phyloP scores from a whole-genome alignment of 2,113 vertebrate genomes.

The Salvelinus namaycush region DNA sequence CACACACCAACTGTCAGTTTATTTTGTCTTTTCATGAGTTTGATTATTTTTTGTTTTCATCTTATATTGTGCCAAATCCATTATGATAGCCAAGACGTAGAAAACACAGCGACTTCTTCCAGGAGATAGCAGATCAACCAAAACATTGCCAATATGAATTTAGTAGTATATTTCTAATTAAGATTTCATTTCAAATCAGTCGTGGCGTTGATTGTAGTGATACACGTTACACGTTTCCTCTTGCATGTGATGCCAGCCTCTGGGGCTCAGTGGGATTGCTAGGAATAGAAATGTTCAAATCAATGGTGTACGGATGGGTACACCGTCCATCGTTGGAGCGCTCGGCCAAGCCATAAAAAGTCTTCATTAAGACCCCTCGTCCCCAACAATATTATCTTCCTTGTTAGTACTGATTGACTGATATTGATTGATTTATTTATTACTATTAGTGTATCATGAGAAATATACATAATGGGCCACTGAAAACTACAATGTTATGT shows the following conservation, averaged over 20 bases:
- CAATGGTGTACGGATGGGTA: not conserved
- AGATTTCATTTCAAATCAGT: not conserved
- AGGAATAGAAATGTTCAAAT: slow-evolving; percentile 5
- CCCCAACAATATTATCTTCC: not conserved
- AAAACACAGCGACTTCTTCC: not conserved
- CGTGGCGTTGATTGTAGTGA: slow-evolving; percentile 47
- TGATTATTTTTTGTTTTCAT: not conserved
- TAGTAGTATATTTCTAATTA: not conserved
- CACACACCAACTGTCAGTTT: not conserved
- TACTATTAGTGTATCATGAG: too few species aligned
- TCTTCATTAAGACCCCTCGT: slow-evolving; percentile 12
- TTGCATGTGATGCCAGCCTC: slow-evolving; percentile 17
- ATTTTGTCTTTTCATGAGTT: not conserved
- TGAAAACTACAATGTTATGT: not conserved
- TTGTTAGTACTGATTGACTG: too few species aligned
- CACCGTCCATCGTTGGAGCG: slow-evolving; percentile 3
- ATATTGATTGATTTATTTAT: too few species aligned
- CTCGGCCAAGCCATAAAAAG: slow-evolving; percentile 42
- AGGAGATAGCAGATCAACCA: not conserved
- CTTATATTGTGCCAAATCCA: not conserved
- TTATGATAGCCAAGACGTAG: not conserved
- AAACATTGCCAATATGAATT: not conserved
- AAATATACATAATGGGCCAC: too few species aligned
- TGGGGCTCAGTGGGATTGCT: slow-evolving; percentile 15
- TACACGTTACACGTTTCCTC: slow-evolving; percentile 33